These are phyloP conservation scores for Calidris pygmaea DNA, from an alignment of 2,113 vertebrate species.

Conservation along the genomic window DNA sequence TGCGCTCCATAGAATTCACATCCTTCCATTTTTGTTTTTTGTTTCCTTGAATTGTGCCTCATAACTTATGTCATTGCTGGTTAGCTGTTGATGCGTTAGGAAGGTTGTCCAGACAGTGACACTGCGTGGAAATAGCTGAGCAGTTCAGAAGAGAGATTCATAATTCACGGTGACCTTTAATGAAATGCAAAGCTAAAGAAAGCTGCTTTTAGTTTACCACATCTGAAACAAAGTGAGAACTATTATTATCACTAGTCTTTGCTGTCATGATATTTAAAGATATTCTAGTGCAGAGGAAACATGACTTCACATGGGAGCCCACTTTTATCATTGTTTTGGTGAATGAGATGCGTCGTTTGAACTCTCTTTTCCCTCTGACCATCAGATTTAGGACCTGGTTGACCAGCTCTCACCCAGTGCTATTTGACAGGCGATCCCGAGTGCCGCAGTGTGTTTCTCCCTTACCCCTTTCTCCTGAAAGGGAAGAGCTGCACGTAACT, in stretches of 20 bases:
- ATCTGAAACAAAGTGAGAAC: background rate
- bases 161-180: background rate
- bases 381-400: background rate
- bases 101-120: slow-evolving; percentile 30
- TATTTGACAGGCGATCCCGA: background rate
- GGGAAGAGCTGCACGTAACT: background rate
- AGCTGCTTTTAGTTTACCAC: background rate
- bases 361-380: background rate
- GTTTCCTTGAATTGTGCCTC: slow-evolving; percentile 70
- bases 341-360: background rate
- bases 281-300: background rate
- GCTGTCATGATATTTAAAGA: background rate
- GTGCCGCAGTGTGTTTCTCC: fast-evolving
- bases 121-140: slow-evolving; percentile 15
- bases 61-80: background rate
- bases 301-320: background rate
- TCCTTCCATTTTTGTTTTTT: slow-evolving; percentile 66
- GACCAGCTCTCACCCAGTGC: background rate
- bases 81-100: slow-evolving; percentile 22
- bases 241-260: background rate
- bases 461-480: background rate
- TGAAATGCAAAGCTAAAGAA: background rate
- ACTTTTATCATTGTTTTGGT: background rate
- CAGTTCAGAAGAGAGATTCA: background rate
- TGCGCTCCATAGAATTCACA: slow-evolving; percentile 45